A percentile compares a stretch with the other conserved stretches of the same genome.
Evolutionary conservation across 1,140 invertebrate species (phyloP).

Genomic region (Hesperophylax magnus): DNA sequence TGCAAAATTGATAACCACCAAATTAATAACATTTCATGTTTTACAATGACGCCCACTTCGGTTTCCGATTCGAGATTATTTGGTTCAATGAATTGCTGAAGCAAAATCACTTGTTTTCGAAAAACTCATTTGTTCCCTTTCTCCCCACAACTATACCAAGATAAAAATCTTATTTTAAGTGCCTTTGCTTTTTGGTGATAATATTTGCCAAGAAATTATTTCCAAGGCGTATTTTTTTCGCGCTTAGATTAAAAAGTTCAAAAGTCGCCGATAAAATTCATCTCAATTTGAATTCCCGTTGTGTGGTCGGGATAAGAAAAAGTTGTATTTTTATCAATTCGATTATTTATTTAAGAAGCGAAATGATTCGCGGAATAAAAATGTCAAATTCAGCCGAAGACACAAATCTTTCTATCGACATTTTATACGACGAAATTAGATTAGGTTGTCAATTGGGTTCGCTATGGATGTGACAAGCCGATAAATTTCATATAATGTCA

Average conservation of each 20-base stretch:
- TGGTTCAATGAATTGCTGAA: slow-evolving; percentile 4
- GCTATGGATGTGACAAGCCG: slow-evolving; percentile 28
- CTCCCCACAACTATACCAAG: background rate
- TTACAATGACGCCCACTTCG: too few relatives aligned
- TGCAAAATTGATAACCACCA: too few relatives aligned
- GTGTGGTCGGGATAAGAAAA: background rate
- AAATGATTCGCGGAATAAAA: slow-evolving; percentile 30
- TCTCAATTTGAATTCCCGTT: background rate
- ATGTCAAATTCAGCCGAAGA: slow-evolving; percentile 1
- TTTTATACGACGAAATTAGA: slow-evolving; percentile 34
- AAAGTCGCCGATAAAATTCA: background rate
- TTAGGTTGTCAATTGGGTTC: slow-evolving; percentile 26
- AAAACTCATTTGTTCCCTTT: background rate
- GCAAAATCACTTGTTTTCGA: background rate
- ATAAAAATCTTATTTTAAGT: background rate
- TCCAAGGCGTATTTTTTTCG: background rate
- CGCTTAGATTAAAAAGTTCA: background rate
- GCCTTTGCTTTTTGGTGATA: too few relatives aligned
- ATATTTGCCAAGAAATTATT: background rate
- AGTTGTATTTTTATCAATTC: slow-evolving; percentile 8
- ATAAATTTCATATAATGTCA: background rate
- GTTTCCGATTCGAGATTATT: background rate
- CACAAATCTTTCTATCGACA: slow-evolving; percentile 36
- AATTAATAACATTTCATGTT: too few relatives aligned
- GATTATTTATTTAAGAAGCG: background rate